Percentiles rank a stretch among this genome's conserved stretches.
These are phyloP conservation scores for Fratercula arctica DNA, from an alignment of 2,797 vertebrate species.

Conservation along the genomic window DNA sequence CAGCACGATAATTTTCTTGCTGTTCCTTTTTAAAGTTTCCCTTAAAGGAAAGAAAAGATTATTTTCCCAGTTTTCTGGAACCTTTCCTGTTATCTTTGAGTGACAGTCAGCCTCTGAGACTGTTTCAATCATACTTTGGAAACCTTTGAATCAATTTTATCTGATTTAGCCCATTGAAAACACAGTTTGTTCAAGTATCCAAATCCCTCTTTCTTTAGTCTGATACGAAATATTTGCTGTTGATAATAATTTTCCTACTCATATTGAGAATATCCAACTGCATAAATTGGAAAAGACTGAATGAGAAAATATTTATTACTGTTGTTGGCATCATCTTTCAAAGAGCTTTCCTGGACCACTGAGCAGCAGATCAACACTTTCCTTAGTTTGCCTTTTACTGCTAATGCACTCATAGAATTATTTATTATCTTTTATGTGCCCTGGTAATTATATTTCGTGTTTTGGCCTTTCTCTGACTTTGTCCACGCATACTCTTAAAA, in stretches of 20 bases:
- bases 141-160: neutral
- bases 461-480: neutral
- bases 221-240: neutral
- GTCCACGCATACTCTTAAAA: neutral
- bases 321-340: neutral
- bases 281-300: neutral
- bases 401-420: neutral
- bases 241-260: neutral
- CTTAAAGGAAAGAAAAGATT: neutral
- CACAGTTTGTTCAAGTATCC: neutral
- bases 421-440: neutral
- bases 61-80: neutral
- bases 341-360: neutral
- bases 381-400: neutral
- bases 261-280: neutral
- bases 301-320: neutral
- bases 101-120: neutral
- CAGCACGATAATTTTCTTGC: neutral
- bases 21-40: neutral
- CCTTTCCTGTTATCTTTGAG: neutral
- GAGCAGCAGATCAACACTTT: neutral
- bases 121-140: neutral
- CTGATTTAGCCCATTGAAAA: neutral
- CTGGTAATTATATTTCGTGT: neutral
- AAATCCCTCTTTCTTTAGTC: neutral